phyloP scores from a whole-genome alignment of 2,113 vertebrate species.

The Puntigrus tetrazona region DNA sequence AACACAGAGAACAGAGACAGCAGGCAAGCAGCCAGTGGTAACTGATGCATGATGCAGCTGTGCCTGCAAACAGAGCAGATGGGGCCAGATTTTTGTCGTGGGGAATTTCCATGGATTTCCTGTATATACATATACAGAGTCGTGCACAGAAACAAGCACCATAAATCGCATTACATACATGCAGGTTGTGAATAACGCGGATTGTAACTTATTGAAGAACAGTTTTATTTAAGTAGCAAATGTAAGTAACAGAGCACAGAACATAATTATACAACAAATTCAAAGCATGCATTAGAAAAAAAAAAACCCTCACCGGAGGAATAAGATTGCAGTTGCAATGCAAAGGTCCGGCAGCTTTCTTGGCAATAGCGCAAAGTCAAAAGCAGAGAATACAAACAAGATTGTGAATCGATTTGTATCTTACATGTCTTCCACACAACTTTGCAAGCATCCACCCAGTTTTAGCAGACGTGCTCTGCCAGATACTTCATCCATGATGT shows the following conservation, averaged over 20 bases:
- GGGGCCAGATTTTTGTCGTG: neutral
- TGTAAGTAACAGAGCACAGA: neutral
- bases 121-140: neutral
- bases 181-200: neutral
- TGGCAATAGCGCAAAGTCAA: neutral
- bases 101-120: constrained; percentile 25
- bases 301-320: constrained; percentile 45
- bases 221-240: neutral
- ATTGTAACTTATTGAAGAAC: neutral
- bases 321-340: neutral
- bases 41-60: constrained; percentile 75
- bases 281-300: constrained; percentile 18
- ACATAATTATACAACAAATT: neutral
- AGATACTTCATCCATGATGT: constrained; percentile 76
- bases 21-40: constrained; percentile 77
- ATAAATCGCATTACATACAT: neutral
- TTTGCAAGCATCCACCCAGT: constrained; percentile 67
- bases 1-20: constrained; percentile 78
- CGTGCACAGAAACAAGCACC: neutral
- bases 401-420: neutral
- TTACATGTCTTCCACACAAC: neutral
- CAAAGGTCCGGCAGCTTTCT: neutral
- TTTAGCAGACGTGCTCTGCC: constrained; percentile 54
- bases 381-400: neutral
- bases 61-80: constrained; percentile 67